phyloP scores from a whole-genome alignment of 2,888 invertebrate genomes.

The Acutogordius australiensis region DNA sequence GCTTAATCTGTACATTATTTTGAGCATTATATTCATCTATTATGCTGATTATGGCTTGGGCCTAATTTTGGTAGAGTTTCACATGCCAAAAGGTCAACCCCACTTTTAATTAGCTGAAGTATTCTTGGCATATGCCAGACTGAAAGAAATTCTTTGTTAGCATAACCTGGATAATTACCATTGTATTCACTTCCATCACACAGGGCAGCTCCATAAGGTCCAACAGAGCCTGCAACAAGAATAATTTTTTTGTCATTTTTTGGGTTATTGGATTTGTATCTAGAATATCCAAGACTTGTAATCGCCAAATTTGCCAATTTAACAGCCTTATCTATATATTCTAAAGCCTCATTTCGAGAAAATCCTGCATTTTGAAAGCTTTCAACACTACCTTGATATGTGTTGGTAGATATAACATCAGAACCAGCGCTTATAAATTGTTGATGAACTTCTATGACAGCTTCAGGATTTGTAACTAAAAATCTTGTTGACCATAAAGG shows the following conservation, averaged over 20 bases:
- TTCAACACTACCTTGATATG: constrained; percentile 49
- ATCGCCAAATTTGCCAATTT: constrained; percentile 39
- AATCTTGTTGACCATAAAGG: constrained; percentile 62
- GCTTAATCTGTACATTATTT: no score
- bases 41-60: no score
- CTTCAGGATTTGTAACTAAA: constrained; percentile 44
- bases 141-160: constrained; percentile 29
- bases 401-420: constrained; percentile 53
- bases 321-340: constrained; percentile 43
- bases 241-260: not conserved
- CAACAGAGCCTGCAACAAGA: constrained; percentile 57
- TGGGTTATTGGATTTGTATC: not conserved
- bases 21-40: no score
- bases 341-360: constrained; percentile 35
- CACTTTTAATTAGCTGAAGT: constrained; percentile 42
- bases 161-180: constrained; percentile 32
- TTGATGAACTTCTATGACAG: constrained; percentile 38
- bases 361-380: constrained; percentile 46
- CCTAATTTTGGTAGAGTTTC: constrained; percentile 92
- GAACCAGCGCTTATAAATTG: constrained; percentile 42
- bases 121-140: constrained; percentile 59
- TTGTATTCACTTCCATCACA: constrained; percentile 72
- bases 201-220: constrained; percentile 62
- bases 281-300: not conserved
- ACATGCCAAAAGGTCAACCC: constrained; percentile 52